Percentiles rank a stretch among this genome's conserved stretches.
phyloP scores from a whole-genome alignment of 2,113 vertebrate species.

The Oxyruncus cristatus region DNA sequence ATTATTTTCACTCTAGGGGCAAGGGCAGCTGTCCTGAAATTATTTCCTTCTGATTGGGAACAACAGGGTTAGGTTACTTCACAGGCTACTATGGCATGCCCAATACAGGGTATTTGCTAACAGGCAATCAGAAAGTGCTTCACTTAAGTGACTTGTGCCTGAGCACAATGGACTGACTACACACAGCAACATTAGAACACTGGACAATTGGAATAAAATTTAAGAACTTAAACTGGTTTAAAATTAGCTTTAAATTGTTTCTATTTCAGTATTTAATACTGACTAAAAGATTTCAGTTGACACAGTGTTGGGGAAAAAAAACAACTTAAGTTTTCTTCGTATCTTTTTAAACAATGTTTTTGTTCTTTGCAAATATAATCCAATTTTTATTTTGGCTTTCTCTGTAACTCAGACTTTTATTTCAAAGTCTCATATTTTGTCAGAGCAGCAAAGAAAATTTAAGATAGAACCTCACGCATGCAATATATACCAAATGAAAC shows the following conservation, averaged over 20 bases:
- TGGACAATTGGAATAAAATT: neutral
- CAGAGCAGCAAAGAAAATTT: conserved; percentile 24
- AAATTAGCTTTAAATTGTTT: neutral
- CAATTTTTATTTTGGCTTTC: conserved; percentile 3
- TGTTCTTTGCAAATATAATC: neutral
- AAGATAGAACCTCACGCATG: conserved; percentile 30
- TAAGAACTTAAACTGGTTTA: neutral
- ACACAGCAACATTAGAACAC: neutral
- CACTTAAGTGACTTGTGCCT: neutral
- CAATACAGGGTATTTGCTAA: neutral
- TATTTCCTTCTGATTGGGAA: neutral
- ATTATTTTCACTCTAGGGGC: neutral
- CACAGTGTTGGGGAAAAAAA: neutral
- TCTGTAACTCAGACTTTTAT: neutral
- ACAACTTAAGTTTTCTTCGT: neutral
- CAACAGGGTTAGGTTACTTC: neutral
- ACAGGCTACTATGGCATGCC: neutral
- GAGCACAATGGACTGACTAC: neutral
- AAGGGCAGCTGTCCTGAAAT: neutral
- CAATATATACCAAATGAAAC: conserved; percentile 17
- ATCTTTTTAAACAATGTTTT: neutral
- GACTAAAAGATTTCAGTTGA: neutral
- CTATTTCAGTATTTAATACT: neutral
- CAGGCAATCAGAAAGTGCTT: neutral
- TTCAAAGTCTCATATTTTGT: conserved; percentile 4